Base-by-base conservation (phyloP, 2,113 vertebrate genomes). In the Ibidorhyncha struthersii region DNA sequence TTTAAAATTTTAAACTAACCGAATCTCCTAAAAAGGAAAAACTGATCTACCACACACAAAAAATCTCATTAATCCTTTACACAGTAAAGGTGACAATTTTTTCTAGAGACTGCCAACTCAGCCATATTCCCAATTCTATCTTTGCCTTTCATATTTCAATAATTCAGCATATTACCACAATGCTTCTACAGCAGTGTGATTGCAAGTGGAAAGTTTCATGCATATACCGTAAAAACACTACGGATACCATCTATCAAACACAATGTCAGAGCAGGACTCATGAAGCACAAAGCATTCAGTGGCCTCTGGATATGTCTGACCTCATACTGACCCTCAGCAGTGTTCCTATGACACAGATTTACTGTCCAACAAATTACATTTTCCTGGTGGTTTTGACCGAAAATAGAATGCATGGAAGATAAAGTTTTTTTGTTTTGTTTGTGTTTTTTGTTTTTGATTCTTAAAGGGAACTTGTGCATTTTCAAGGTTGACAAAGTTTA, bases 231-330 rank as follows among this genome's bases (percentile, higher is more conserved):
- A 82, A 73, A 83, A 87, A 55, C 45, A 67, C 13, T 8, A 20
- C 10, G 41, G 86, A 63, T 26, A 8, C 45, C 22, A 25, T 53
- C 83, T 41, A 55, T 85, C 58, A 93, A 89, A 76, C 55, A 81
- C 92, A 92, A 43, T 74, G 52, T 41, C 91, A 91, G 86, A 78
- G 59, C 0, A 1, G 34, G 55, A 59, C 38, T 84, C 13, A 10
- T 14, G 50, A 92, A 93, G 52, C 41, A 88, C 80, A 95, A 79
- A n/a, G 78, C 14, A 1, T 53, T 65, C 11, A 3, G 3, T 45
- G 77, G 93, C 95, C 94, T 85, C 61, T 2, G 7, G 94, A 47
- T 62, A 89, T 1, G 86, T 92, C 93, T 96, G 91, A 96, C 89
- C 94, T 73, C 66, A 69, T 17, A 50, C 18, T 62, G 78, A 96